Conservation (phyloP, 2,797 vertebrate species). For the Mallotus villosus region DNA sequence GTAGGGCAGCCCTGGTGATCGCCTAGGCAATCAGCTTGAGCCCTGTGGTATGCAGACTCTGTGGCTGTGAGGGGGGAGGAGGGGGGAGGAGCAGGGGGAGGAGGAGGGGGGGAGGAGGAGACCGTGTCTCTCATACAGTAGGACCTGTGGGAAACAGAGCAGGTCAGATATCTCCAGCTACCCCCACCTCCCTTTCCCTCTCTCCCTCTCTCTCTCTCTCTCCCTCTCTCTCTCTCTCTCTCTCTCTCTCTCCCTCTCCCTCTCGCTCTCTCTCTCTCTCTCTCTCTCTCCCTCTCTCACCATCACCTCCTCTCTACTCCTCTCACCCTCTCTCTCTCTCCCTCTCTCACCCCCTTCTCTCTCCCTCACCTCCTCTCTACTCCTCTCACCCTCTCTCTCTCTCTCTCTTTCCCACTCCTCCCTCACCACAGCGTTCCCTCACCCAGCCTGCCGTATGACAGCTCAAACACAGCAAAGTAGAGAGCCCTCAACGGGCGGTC, state of each 20-base stretch:
- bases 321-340: no score
- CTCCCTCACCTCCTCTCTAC: no score
- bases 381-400: no score
- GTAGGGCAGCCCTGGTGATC: constrained; percentile 65
- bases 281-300: no score
- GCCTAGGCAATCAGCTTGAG: constrained; percentile 70
- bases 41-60: constrained; percentile 71
- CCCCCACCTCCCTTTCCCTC: constrained; percentile 19
- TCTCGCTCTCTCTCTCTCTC: no score
- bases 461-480: neutral
- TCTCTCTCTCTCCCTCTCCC: no score
- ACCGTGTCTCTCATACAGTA: neutral
- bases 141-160: neutral
- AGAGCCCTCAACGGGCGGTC: neutral
- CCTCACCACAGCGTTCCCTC: no score
- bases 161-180: neutral
- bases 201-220: no score
- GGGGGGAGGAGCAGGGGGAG: neutral
- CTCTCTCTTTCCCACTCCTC: no score
- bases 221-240: no score
- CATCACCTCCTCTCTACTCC: no score
- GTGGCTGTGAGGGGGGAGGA: constrained; percentile 44
- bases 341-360: no score
- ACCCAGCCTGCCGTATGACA: neutral
- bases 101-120: neutral